Evolutionary conservation across 2,888 invertebrate genomes (phyloP).

Genomic region (Syrista parreyssii): DNA sequence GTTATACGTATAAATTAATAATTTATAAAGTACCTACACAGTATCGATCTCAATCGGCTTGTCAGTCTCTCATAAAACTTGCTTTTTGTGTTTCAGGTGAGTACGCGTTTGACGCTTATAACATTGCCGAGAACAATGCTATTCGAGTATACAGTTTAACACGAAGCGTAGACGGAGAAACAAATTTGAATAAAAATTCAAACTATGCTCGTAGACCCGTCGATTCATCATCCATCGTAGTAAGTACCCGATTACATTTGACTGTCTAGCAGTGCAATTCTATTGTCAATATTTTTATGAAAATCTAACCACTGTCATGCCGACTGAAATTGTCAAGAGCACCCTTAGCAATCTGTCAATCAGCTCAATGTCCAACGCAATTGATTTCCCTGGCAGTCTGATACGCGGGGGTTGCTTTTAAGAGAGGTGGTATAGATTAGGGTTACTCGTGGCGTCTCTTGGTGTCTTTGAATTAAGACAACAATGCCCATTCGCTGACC

Average conservation of each 20-base stretch:
- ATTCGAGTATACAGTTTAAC: not conserved
- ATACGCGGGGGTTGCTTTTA: not conserved
- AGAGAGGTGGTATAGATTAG: not conserved
- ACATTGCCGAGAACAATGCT: not conserved
- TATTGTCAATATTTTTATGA: not conserved
- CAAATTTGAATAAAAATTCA: no score
- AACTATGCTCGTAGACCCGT: no score
- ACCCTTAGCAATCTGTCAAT: not conserved
- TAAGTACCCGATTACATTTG: not conserved
- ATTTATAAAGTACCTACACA: no score
- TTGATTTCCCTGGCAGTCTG: not conserved
- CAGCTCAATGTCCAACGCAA: not conserved
- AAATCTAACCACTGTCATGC: not conserved
- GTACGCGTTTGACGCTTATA: not conserved
- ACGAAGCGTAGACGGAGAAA: not conserved
- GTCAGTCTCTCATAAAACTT: no score
- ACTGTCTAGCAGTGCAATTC: not conserved
- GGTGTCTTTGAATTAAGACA: slow-evolving; percentile 12
- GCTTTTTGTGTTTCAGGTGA: not conserved
- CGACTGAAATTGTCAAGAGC: not conserved
- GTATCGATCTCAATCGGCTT: no score
- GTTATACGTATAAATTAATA: no score
- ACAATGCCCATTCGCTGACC: not conserved
- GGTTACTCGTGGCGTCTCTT: not conserved
- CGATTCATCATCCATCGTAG: no score